Conservation (phyloP, 2,113 vertebrate species). For the Microcebus murinus region DNA sequence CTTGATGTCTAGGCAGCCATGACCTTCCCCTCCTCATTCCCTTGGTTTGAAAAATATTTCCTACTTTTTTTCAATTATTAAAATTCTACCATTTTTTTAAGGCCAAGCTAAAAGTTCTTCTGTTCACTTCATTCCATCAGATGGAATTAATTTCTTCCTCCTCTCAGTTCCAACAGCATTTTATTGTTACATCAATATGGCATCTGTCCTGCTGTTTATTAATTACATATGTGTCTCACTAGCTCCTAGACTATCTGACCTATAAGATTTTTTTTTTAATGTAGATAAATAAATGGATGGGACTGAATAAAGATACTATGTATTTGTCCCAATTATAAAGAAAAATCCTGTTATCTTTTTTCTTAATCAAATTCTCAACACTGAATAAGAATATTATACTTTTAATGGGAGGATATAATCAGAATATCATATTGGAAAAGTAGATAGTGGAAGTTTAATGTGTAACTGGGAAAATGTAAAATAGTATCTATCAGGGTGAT, state of each 20-base stretch:
- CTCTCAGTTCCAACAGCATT: not conserved
- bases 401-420: not conserved
- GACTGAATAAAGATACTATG: not conserved
- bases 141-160: not conserved
- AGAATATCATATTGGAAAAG: slow-evolving; percentile 2
- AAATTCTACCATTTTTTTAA: slow-evolving; percentile 46
- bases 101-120: not conserved
- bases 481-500: not conserved
- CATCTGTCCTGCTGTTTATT: not conserved
- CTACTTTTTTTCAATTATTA: not conserved
- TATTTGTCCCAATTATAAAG: not conserved
- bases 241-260: not conserved
- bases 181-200: slow-evolving; percentile 1
- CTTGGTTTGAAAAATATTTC: slow-evolving; percentile 8
- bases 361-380: slow-evolving; percentile 32
- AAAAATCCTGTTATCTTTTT: slow-evolving; percentile 22
- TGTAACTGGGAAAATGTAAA: slow-evolving; percentile 24
- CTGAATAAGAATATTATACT: not conserved
- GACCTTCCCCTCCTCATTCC: not conserved
- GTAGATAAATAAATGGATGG: not conserved
- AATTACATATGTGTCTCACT: not conserved
- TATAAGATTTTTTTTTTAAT: not conserved
- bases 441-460: not conserved
- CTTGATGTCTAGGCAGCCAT: not conserved
- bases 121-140: not conserved